phyloP scores from a whole-genome alignment of 2,113 vertebrate species.

The Bubalus kerabau region DNA sequence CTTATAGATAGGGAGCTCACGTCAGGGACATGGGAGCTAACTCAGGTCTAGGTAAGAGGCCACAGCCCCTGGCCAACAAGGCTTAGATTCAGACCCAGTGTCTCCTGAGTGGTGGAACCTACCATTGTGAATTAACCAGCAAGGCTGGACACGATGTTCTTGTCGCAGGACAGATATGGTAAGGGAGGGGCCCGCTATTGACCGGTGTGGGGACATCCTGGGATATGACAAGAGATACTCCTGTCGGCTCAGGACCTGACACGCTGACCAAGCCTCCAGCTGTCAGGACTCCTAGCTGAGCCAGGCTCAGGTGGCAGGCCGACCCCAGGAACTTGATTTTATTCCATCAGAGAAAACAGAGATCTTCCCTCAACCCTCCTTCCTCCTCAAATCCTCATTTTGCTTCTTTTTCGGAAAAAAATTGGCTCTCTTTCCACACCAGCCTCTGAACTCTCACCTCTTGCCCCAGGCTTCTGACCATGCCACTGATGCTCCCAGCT shows the following conservation, averaged over 20 bases:
- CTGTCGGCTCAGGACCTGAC: neutral
- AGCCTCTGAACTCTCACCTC: neutral
- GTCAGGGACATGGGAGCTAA: neutral
- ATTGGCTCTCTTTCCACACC: neutral
- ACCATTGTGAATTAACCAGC: neutral
- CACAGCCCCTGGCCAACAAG: neutral
- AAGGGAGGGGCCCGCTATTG: neutral
- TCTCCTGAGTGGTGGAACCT: neutral
- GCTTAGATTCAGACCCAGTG: neutral
- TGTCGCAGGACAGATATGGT: neutral
- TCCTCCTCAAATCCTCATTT: neutral
- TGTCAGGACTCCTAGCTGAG: neutral
- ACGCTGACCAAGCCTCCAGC: neutral
- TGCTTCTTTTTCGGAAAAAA: neutral
- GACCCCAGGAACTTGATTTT: neutral
- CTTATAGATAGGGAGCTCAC: neutral
- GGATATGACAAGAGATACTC: neutral
- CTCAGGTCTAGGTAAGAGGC: neutral
- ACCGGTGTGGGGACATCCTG: neutral
- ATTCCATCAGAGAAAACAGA: neutral
- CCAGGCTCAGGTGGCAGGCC: neutral
- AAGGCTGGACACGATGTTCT: neutral
- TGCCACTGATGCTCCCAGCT: accelerated
- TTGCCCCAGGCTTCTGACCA: neutral
- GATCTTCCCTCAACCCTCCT: neutral